phyloP scores from a whole-genome alignment of 2,113 vertebrate genomes.

The Trachemys scripta region DNA sequence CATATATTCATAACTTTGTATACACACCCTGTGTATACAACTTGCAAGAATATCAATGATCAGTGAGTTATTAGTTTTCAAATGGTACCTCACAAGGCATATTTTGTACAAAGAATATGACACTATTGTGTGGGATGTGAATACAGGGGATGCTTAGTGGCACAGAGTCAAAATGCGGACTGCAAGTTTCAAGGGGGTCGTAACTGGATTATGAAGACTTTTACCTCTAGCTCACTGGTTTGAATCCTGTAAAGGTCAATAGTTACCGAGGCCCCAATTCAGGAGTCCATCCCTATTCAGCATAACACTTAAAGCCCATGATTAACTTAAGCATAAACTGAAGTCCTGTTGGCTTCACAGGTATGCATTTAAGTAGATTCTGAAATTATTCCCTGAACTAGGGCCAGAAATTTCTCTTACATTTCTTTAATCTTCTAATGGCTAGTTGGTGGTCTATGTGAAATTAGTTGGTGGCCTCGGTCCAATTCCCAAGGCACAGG shows the following conservation, averaged over 20 bases:
- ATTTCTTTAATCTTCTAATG: not conserved
- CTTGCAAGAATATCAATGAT: not conserved
- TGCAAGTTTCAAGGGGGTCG: slow-evolving; percentile 44
- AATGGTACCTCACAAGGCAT: not conserved
- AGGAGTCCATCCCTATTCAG: not conserved
- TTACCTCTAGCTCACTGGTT: slow-evolving; percentile 11
- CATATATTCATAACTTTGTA: not conserved
- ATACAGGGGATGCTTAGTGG: not conserved
- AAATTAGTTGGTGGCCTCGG: not conserved
- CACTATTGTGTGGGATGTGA: not conserved
- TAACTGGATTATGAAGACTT: slow-evolving; percentile 60
- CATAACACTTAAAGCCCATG: not conserved
- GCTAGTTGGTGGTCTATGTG: not conserved
- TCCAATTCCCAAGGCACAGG: not conserved
- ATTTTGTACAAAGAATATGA: not conserved
- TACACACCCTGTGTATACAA: not conserved
- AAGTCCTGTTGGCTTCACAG: not conserved
- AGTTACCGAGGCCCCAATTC: not conserved
- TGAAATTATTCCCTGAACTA: not conserved
- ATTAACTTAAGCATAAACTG: not conserved
- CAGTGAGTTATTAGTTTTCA: not conserved
- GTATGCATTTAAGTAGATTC: not conserved
- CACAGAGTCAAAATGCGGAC: slow-evolving; percentile 9
- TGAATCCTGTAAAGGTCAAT: slow-evolving; percentile 18
- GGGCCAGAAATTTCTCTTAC: not conserved